Percentiles rank a stretch among this genome's conserved stretches.
phyloP scores from a whole-genome alignment of 2,113 vertebrate genomes.

The Fregata magnificens region DNA sequence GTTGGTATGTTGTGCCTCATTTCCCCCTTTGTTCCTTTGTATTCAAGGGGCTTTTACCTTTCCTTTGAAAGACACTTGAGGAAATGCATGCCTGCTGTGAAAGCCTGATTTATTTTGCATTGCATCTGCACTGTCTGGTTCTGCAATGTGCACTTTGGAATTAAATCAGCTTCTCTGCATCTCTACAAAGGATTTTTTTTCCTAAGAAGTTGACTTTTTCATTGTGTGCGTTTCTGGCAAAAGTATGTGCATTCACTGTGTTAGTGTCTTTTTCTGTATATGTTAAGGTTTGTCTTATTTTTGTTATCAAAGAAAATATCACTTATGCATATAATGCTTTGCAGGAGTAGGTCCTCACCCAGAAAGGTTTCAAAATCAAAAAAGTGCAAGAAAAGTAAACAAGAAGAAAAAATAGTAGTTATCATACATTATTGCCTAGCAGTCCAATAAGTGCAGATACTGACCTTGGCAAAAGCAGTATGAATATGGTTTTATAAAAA shows the following conservation, averaged over 20 bases:
- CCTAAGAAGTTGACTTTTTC: not conserved
- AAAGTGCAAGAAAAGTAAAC: not conserved
- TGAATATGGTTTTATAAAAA: not conserved
- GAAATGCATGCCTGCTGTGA: constrained; percentile 45
- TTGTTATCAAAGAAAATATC: not conserved
- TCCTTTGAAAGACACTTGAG: constrained; percentile 17
- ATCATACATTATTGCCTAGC: not conserved
- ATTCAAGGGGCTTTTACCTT: constrained; percentile 36
- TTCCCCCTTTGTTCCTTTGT: constrained; percentile 7
- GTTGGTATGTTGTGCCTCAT: not conserved
- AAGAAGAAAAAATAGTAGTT: not conserved
- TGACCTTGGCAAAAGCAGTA: not conserved
- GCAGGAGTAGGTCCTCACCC: not conserved
- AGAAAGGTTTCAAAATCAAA: not conserved
- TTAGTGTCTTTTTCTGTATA: not conserved
- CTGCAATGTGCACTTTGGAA: not conserved
- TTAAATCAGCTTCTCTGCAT: constrained; percentile 22
- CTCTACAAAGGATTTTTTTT: not conserved
- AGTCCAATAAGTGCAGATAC: not conserved
- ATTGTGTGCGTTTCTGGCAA: not conserved
- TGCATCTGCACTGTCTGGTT: not conserved
- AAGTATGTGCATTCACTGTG: not conserved
- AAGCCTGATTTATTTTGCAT: constrained; percentile 33
- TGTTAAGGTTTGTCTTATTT: not conserved
- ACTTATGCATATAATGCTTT: not conserved